Conservation (phyloP, 1,140 invertebrate genomes). For the Helicoverpa zea region DNA sequence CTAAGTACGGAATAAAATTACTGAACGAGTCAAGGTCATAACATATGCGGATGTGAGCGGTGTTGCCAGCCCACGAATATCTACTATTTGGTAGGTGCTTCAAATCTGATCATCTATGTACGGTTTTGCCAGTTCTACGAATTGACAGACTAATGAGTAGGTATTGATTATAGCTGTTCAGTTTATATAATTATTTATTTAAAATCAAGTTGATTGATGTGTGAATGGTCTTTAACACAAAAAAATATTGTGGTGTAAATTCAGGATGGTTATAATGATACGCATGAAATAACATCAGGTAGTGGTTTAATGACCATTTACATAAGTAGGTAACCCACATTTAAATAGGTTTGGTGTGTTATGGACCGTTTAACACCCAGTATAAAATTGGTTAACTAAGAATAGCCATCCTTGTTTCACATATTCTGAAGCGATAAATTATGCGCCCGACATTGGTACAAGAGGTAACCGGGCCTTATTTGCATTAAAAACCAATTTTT, state of each 20-base stretch:
- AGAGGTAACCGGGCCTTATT: conserved; percentile 28
- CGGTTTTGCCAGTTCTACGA: too few species aligned
- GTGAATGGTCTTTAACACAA: too few species aligned
- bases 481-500: conserved; percentile 41
- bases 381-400: background rate
- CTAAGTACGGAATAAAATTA: conserved; percentile 77
- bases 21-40: conserved; percentile 73
- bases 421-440: conserved; percentile 22
- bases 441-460: conserved; percentile 4
- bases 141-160: too few species aligned
- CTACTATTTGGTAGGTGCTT: conserved; percentile 25
- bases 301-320: too few species aligned
- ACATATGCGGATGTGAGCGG: conserved; percentile 68
- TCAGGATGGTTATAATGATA: too few species aligned
- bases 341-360: background rate
- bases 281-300: too few species aligned
- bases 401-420: conserved; percentile 22
- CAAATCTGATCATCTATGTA: conserved; percentile 10
- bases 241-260: too few species aligned
- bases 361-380: background rate
- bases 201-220: too few species aligned
- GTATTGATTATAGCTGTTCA: too few species aligned
- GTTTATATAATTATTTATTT: too few species aligned
- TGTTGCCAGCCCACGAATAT: conserved; percentile 71
- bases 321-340: background rate